Percentiles rank a stretch among this genome's conserved stretches.
These are phyloP conservation scores for Cyprinus carpio DNA, from an alignment of 2,113 vertebrate genomes.

Conservation along the genomic window DNA sequence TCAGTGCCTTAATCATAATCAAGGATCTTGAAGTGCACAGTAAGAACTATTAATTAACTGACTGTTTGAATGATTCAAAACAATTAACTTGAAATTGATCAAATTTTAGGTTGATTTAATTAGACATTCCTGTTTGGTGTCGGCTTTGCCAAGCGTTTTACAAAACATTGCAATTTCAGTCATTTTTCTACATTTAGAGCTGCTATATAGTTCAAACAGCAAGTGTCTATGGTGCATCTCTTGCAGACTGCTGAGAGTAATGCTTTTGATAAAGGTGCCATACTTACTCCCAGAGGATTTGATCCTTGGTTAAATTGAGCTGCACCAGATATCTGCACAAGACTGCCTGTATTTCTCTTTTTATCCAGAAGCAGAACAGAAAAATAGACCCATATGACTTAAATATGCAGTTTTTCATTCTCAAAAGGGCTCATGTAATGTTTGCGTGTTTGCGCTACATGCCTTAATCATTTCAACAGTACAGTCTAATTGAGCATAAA, in stretches of 20 bases:
- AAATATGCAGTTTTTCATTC: neutral
- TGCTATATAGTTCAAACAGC: neutral
- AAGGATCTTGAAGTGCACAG: neutral
- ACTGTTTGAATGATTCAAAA: neutral
- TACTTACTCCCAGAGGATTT: slow-evolving; percentile 30
- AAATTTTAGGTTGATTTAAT: neutral
- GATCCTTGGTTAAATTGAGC: slow-evolving; percentile 41
- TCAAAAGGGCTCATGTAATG: slow-evolving; percentile 47
- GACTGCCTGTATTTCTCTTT: slow-evolving; percentile 59
- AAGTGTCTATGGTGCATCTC: neutral
- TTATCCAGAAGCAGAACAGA: slow-evolving; percentile 55
- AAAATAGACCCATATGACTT: neutral
- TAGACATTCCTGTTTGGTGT: too few species aligned
- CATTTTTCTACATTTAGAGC: neutral
- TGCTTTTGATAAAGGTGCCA: slow-evolving; percentile 34
- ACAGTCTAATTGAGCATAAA: neutral
- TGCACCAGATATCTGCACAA: slow-evolving; percentile 26
- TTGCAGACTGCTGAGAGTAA: neutral
- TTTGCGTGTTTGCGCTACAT: slow-evolving; percentile 53
- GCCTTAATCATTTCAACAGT: neutral
- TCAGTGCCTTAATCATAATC: neutral
- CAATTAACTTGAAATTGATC: neutral
- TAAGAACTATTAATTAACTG: neutral
- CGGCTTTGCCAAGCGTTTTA: neutral
- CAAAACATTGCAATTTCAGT: neutral